These are phyloP conservation scores for Anguilla marmorata DNA, from an alignment of 2,797 vertebrate genomes.

Conservation along the genomic window DNA sequence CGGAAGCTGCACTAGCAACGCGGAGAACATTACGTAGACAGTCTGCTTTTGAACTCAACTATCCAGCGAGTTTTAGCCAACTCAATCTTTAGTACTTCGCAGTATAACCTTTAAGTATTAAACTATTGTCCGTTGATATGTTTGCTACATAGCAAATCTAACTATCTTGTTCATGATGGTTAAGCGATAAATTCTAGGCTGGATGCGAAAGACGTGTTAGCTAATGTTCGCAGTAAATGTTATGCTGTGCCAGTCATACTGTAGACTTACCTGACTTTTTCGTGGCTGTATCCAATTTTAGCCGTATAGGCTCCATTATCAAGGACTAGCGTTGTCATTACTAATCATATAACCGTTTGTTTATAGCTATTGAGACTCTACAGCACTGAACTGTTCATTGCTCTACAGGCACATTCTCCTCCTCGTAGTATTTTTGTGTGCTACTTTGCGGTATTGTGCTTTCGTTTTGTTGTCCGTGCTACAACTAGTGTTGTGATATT, in stretches of 20 bases:
- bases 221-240: background rate
- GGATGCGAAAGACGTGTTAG: background rate
- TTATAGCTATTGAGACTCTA: background rate
- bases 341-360: background rate
- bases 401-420: background rate
- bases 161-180: background rate
- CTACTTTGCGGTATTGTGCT: slow-evolving; percentile 2
- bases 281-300: slow-evolving; percentile 91
- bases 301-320: slow-evolving; percentile 94
- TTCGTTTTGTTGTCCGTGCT: slow-evolving; percentile 11
- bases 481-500: background rate
- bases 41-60: background rate
- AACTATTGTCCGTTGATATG: background rate
- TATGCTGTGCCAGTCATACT: background rate
- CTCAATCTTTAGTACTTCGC: background rate
- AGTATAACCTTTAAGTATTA: background rate
- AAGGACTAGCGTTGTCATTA: slow-evolving; percentile 88
- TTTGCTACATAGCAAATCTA: background rate
- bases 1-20: background rate
- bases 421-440: background rate
- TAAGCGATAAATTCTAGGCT: background rate
- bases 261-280: slow-evolving; percentile 80
- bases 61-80: background rate
- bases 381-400: too few species aligned
- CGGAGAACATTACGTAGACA: background rate